Percentiles rank a stretch among this genome's conserved stretches.
Conservation (phyloP, 1,140 invertebrate genomes). For the Papilio glaucus region DNA sequence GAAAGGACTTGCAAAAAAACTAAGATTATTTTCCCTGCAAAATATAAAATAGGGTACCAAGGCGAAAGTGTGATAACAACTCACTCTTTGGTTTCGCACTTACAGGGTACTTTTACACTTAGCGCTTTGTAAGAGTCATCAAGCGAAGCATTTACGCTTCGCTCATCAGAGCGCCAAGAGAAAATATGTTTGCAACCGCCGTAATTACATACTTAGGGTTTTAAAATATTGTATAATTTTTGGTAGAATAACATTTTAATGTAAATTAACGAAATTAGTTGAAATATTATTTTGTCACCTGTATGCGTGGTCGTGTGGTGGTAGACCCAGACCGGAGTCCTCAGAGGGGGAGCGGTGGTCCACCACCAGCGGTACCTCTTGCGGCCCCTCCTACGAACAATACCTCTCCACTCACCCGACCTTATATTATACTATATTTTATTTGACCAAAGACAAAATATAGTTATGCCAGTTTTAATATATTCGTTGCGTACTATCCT, state of each 20-base stretch:
- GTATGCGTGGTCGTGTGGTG: conserved; percentile 86
- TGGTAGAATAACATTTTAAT: neutral
- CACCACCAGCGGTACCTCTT: conserved; percentile 81
- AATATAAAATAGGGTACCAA: conserved; percentile 65
- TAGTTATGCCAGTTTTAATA: too few relatives aligned
- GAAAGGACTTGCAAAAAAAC: conserved; percentile 55
- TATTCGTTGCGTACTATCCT: neutral
- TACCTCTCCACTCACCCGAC: conserved; percentile 72
- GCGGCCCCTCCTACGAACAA: conserved; percentile 85
- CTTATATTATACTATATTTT: conserved; percentile 26
- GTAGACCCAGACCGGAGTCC: conserved; percentile 92
- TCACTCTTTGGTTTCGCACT: conserved; percentile 61
- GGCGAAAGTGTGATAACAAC: conserved; percentile 59
- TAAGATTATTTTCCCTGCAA: conserved; percentile 59
- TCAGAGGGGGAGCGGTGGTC: conserved; percentile 91
- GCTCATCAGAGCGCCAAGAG: conserved; percentile 51
- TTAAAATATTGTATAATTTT: conserved; percentile 7
- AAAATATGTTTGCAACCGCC: conserved; percentile 23
- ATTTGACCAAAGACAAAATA: too few relatives aligned
- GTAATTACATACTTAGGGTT: neutral
- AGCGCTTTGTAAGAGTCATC: conserved; percentile 49
- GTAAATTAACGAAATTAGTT: neutral
- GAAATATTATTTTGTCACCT: conserved; percentile 66
- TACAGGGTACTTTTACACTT: conserved; percentile 58
- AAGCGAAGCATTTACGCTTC: conserved; percentile 53